Percentiles rank a stretch among this genome's conserved stretches.
These are phyloP conservation scores for Philereme transversata DNA, from an alignment of 2,888 invertebrate genomes.

Conservation along the genomic window DNA sequence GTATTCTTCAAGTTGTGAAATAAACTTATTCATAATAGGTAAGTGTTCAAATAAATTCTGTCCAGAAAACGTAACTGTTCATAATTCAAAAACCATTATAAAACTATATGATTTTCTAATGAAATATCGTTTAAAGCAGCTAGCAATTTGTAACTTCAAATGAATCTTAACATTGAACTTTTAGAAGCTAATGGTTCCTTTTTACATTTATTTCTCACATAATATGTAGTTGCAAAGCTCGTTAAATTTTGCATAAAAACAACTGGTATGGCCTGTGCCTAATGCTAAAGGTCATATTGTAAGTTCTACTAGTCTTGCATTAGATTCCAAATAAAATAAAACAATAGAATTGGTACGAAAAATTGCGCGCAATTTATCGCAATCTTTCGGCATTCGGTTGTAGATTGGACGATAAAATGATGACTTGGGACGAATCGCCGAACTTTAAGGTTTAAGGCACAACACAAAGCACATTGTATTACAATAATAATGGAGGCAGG, in stretches of 20 bases:
- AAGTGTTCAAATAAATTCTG: no score
- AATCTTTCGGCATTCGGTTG: conserved; percentile 20
- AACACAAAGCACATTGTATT: conserved; percentile 57
- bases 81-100: no score
- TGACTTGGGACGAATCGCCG: conserved; percentile 52
- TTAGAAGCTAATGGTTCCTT: conserved; percentile 17
- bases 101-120: no score
- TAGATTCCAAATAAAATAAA: conserved; percentile 14
- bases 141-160: no score
- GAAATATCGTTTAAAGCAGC: no score
- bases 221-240: conserved; percentile 8
- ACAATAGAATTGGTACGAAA: conserved; percentile 18
- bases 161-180: not conserved
- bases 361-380: conserved; percentile 9
- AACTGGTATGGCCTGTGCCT: conserved; percentile 12
- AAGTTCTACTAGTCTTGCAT: conserved; percentile 8
- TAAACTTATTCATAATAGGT: no score
- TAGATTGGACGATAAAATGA: conserved; percentile 28
- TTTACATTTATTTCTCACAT: conserved; percentile 13
- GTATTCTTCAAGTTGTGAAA: no score
- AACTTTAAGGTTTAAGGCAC: conserved; percentile 52
- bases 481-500: conserved; percentile 55
- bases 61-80: no score
- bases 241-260: conserved; percentile 25
- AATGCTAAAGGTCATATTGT: conserved; percentile 20